Base-by-base conservation (phyloP, 2,113 vertebrate genomes). In the Scalopus aquaticus region DNA sequence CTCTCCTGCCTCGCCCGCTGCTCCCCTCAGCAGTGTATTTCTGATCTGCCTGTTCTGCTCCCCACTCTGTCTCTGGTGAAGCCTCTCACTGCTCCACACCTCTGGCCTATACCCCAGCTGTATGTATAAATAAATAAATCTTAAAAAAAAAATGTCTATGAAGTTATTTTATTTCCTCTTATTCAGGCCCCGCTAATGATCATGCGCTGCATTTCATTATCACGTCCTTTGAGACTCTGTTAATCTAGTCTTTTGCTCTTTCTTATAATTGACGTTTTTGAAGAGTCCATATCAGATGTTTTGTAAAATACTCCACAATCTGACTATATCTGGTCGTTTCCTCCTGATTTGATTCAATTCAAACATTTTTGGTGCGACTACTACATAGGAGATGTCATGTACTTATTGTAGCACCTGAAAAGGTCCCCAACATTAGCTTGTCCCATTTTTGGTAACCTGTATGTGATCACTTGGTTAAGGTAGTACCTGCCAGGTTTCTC, bases 261-360 rank as follows among this genome's bases (percentile, higher is more conserved):
- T 76, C 87, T 64, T 51, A 39, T 69, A 76, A 92, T 42, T 39
- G 92, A 37, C 58, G 10, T 72, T 93, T 93, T 69, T 77, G 69
- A 88, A 74, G 86, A 80, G 78, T 39, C 58, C 11, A 0, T 87
- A 46, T 77, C 54, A 67, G 83, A 51, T 42, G 54, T 72, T 91
- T 76, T 79, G 28, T 49, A 87, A 46, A 80, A 76, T 1, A 9
- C 32, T 67, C 35, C 16, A 15, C 16, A 5, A 30, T 37, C 77
- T 74, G 88, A 95, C 81, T 67, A 42, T 7, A 20, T 28, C 56
- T 65, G 72, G 9, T 72, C 37, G 37, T 42, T 78, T 70, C 64
- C 89, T 85, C 10, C 15, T 42, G 42, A 46, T 70, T 19, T 1
- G 22, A 73, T 89, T 94, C 64, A 70, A 51, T 37, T 85, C 79